Conservation (phyloP, 2,888 invertebrate species). For the Neria commutata region DNA sequence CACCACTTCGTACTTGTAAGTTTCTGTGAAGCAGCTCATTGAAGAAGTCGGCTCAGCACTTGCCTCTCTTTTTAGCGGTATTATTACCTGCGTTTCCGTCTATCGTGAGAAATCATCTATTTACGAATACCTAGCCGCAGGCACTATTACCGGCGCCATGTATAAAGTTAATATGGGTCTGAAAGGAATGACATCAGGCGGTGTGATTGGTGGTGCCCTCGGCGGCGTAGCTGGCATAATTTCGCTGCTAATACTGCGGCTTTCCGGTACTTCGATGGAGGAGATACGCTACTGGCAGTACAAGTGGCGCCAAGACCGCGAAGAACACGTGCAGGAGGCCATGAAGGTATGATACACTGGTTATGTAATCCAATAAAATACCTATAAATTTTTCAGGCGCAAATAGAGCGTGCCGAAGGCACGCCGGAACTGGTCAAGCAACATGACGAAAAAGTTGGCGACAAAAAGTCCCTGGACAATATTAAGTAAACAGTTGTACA, state of each 20-base stretch:
- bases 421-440: slow-evolving; percentile 41
- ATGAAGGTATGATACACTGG: slow-evolving; percentile 33
- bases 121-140: slow-evolving; percentile 71
- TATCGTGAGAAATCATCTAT: slow-evolving; percentile 73
- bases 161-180: slow-evolving; percentile 75
- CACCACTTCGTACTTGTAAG: slow-evolving; percentile 73
- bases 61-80: slow-evolving; percentile 64
- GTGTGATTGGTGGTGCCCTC: slow-evolving; percentile 67
- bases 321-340: slow-evolving; percentile 54
- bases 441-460: slow-evolving; percentile 50
- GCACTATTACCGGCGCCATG: slow-evolving; percentile 67
- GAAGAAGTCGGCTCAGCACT: not conserved
- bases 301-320: slow-evolving; percentile 61
- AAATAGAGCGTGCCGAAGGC: slow-evolving; percentile 33
- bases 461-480: slow-evolving; percentile 44
- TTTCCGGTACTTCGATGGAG: slow-evolving; percentile 69
- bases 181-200: slow-evolving; percentile 72
- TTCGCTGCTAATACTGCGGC: slow-evolving; percentile 65
- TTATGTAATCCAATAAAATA: not conserved
- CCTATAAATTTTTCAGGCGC: slow-evolving; percentile 13
- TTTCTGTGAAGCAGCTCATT: not conserved
- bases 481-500: slow-evolving; percentile 40
- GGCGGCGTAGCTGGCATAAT: slow-evolving; percentile 68
- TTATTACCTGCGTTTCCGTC: slow-evolving; percentile 69
- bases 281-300: slow-evolving; percentile 70